A percentile compares a stretch with the other conserved stretches of the same genome.
These are phyloP conservation scores for Therioaphis trifolii DNA, from an alignment of 2,888 invertebrate species.

Conservation along the genomic window DNA sequence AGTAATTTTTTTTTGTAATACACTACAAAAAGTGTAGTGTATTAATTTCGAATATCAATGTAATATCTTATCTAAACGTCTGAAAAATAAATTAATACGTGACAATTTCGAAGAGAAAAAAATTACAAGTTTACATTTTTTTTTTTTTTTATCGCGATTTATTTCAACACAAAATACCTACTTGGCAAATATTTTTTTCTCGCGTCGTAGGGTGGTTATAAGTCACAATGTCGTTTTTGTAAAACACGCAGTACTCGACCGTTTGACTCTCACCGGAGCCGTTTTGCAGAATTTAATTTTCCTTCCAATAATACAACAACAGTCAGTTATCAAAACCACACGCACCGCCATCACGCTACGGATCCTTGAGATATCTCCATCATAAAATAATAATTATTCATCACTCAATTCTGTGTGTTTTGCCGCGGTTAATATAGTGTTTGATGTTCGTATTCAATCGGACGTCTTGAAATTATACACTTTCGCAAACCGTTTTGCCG, in stretches of 20 bases:
- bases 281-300: too few relatives aligned
- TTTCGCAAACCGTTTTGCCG: too few relatives aligned
- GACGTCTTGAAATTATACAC: too few relatives aligned
- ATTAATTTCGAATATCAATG: slow-evolving; percentile 22
- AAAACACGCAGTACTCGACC: neutral
- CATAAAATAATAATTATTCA: too few relatives aligned
- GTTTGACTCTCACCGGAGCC: too few relatives aligned
- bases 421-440: too few relatives aligned
- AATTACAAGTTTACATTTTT: neutral
- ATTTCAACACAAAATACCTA: neutral
- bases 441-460: too few relatives aligned
- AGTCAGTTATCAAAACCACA: too few relatives aligned
- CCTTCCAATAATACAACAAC: too few relatives aligned
- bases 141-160: neutral
- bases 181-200: neutral
- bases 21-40: neutral
- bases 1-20: slow-evolving; percentile 1
- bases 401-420: too few relatives aligned
- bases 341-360: too few relatives aligned
- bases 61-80: neutral
- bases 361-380: too few relatives aligned
- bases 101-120: slow-evolving; percentile 14
- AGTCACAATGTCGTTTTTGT: neutral
- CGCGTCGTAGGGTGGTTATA: neutral
- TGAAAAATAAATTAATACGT: slow-evolving; percentile 3